Evolutionary conservation across 2,888 invertebrate species (phyloP), one percentile per base, ranked within the genome.

Genomic region (Cacoxenus indagator): DNA sequence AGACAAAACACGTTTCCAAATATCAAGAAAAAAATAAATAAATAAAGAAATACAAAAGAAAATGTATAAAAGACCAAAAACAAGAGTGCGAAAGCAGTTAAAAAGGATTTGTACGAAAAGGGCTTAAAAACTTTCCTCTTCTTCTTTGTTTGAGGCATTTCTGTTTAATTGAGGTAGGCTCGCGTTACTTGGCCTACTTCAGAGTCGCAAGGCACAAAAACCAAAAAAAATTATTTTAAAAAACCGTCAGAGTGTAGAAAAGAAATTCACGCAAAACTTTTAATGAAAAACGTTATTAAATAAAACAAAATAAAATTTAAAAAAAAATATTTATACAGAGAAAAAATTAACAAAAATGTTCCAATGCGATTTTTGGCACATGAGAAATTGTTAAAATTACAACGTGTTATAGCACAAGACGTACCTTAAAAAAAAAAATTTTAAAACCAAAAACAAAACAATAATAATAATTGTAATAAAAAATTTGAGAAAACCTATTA

Each of bases 161-260:
- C 29, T 14, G 51, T 70, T 77, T 75, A 81, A 81, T 83, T 83
- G 83, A 78, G 84, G 83, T 85, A 83, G 83, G 85, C 83, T 83
- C 75, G 59, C n/a, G 57, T 6, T 19, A 45, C 64, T 61, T 75
- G 75, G 43, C 78, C 82, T 66, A 79, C 79, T 77, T 73, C 64
- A 54, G 27, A 68, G 51, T 11, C 9, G 65, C 31, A 55, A 22
- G 62, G 61, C 55, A 67, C 27, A 51, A 67, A 68, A 9, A 29
- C 19, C 27, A 57, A 57, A 43, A 19, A 64, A 54, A 17, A 26
- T 17, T 8, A 54, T 17, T 8, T 29, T 43, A 57, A 64, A 29
- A 64, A 45, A 51, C 27, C 27, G 31, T 11, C 27, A n/a, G n/a
- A n/a, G n/a, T 37, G 27, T 31, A 48, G 46, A 11, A 64, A 61